phyloP scores from a whole-genome alignment of 2,888 invertebrate genomes.

The Drosophila colorata region DNA sequence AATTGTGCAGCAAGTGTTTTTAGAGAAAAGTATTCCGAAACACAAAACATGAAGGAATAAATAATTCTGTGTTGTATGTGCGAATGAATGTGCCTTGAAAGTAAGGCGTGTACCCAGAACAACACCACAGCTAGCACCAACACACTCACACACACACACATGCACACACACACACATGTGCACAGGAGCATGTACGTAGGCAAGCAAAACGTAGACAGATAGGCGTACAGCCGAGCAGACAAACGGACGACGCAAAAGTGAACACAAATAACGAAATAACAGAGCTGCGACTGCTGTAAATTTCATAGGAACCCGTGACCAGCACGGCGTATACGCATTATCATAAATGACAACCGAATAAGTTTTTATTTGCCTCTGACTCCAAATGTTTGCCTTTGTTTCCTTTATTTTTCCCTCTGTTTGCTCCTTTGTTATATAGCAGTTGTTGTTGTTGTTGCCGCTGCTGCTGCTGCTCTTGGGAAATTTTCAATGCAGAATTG shows the following conservation, averaged over 20 bases:
- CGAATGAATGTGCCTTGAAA: slow-evolving; percentile 48
- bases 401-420: slow-evolving; percentile 6
- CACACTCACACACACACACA: background rate
- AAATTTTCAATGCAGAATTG: slow-evolving; percentile 6
- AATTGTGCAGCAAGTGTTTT: slow-evolving; percentile 7
- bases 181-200: slow-evolving; percentile 14
- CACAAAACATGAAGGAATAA: background rate
- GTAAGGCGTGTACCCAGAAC: slow-evolving; percentile 66
- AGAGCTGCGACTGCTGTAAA: slow-evolving; percentile 34
- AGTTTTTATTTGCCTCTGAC: slow-evolving; percentile 49
- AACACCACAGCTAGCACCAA: slow-evolving; percentile 23
- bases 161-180: background rate
- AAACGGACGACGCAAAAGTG: slow-evolving; percentile 52
- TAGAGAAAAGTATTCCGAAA: slow-evolving; percentile 6
- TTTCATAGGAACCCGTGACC: slow-evolving; percentile 47
- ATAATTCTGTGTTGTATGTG: slow-evolving; percentile 8
- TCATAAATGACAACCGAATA: slow-evolving; percentile 62
- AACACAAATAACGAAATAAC: slow-evolving; percentile 36
- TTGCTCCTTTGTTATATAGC: slow-evolving; percentile 4
- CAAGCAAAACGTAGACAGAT: slow-evolving; percentile 62
- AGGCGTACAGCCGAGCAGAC: slow-evolving; percentile 58
- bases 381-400: slow-evolving; percentile 18
- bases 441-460: slow-evolving; percentile 3
- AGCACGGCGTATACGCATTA: slow-evolving; percentile 65
- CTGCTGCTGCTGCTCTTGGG: slow-evolving; percentile 14